Conservation (phyloP, 2,888 invertebrate genomes). For the Pyrochroa serraticornis region DNA sequence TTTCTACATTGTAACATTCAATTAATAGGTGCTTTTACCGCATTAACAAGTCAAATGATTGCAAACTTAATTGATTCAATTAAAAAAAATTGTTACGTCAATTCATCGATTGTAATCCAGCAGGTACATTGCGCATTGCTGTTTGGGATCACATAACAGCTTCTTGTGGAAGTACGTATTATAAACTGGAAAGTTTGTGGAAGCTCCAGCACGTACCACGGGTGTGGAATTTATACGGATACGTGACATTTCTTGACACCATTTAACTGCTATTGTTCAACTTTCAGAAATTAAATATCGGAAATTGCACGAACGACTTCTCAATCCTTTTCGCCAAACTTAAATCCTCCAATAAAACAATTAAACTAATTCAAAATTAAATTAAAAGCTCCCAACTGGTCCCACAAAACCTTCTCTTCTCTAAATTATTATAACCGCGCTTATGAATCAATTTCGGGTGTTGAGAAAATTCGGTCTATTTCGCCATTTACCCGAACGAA, state of each 20-base stretch:
- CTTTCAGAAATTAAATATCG: conserved; percentile 26
- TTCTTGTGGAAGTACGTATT: conserved; percentile 31
- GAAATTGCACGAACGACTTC: conserved; percentile 9
- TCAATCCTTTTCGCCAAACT: background rate
- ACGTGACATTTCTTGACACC: conserved; percentile 35
- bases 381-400: background rate
- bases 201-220: conserved; percentile 34
- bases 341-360: too few species aligned
- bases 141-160: conserved; percentile 3
- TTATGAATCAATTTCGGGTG: too few species aligned
- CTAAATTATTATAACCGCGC: too few species aligned
- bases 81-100: too few species aligned
- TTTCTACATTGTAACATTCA: too few species aligned
- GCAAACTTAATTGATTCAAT: too few species aligned
- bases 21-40: too few species aligned
- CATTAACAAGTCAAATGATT: too few species aligned
- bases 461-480: too few species aligned
- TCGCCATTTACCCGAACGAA: too few species aligned
- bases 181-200: conserved; percentile 35
- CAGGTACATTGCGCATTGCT: conserved; percentile 6
- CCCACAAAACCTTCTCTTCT: too few species aligned
- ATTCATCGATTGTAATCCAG: background rate
- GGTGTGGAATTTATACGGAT: conserved; percentile 36
- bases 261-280: conserved; percentile 22
- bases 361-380: conserved; percentile 8